Evolutionary conservation across 2,797 vertebrate genomes (phyloP), one percentile per base, ranked within the genome.

Genomic region (Galago senegalensis): DNA sequence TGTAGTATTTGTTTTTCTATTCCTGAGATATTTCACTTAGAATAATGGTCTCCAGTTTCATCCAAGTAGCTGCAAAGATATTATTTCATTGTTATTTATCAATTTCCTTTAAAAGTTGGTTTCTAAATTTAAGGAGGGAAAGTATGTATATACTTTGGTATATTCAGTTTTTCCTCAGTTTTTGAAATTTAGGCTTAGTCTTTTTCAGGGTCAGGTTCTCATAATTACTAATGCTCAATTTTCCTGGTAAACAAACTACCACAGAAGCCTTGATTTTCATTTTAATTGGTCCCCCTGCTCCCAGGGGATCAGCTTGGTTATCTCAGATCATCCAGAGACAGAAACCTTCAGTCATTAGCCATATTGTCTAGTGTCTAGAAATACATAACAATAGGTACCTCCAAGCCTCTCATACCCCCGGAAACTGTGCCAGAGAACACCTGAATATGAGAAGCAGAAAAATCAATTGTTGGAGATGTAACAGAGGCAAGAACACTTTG

Each of bases 141-240:
- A 72, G 20, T 60, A 82, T 56, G 9, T 37, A 95, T 31, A 60
- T 63, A 69, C 60, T 87, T 94, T 88, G 29, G 31, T 82, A 5
- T 53, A 31, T 1, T 61, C 56, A 56, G 43, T 11, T 94, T 92
- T 82, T 84, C 37, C 83, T 93, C 49, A 88, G 46, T 70, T 85
- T 76, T 53, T 93, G 40, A 96, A 77, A 86, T 89, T 90, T 95
- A 93, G 8, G 9, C 14, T 92, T 49, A 91, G n/a, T 84, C 43
- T 89, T 96, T 96, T 94, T 83, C 34, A 85, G 43, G 14, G 49
- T 76, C 34, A 80, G 60, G 46, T 69, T 88, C 79, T 93, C 53
- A 0, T 58, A 91, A 75, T 94, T 89, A 91, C 27, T 82, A 89
- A 58, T 60, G n/a, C 7, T 96, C 80, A 94, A 94, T 84, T 93